These are phyloP conservation scores for Cephus runcator DNA, from an alignment of 2,888 invertebrate genomes.

Conservation along the genomic window DNA sequence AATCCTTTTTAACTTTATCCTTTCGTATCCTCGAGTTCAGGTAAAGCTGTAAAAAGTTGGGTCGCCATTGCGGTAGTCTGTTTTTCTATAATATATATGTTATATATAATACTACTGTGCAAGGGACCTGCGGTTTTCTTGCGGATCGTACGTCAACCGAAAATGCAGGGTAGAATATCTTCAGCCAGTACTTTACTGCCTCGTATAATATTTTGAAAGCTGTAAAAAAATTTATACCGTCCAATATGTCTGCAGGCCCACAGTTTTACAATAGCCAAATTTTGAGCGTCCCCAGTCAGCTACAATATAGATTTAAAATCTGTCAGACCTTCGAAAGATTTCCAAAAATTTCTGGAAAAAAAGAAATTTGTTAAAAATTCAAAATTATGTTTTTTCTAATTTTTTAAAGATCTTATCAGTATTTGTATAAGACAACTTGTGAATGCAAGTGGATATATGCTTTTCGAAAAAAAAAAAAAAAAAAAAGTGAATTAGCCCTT, in stretches of 20 bases:
- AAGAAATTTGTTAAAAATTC: no score
- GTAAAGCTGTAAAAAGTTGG: slow-evolving; percentile 30
- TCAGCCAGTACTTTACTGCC: background rate
- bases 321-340: background rate
- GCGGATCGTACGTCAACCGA: background rate
- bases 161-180: background rate
- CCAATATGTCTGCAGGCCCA: background rate
- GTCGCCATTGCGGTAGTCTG: slow-evolving; percentile 17
- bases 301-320: background rate
- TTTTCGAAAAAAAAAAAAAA: background rate
- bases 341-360: background rate
- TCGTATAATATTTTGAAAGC: slow-evolving; percentile 11
- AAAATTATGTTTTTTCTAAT: no score
- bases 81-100: background rate
- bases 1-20: background rate
- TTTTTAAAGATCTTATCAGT: background rate
- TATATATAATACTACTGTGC: background rate
- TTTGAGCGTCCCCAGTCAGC: background rate
- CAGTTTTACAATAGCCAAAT: background rate
- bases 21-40: slow-evolving; percentile 10
- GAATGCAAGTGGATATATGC: background rate
- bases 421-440: background rate
- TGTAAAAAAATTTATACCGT: slow-evolving; percentile 25
- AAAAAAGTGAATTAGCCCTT: background rate
- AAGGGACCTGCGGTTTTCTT: background rate